Base-by-base conservation (phyloP, 1,140 invertebrate genomes). In the Cataglyphis hispanica region DNA sequence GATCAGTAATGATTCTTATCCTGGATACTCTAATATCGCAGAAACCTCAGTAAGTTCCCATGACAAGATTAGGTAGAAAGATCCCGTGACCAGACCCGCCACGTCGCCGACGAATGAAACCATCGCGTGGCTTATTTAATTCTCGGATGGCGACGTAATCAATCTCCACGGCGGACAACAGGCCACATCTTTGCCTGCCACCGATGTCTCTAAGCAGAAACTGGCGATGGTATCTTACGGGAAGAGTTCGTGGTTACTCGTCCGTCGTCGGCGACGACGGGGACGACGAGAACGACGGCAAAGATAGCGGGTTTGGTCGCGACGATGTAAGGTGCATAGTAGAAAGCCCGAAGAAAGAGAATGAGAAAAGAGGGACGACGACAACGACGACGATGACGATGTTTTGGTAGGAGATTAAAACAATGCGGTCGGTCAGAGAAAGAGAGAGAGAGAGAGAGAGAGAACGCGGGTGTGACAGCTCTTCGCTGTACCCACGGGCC, bases 401-500 rank as follows among this genome's bases (percentile, higher is more conserved):
- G 22, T 81, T 84, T 80, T 64, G 64, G 70, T 87, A 83, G 90
- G 64, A 93, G 91, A 94, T 93, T 93, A 89, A 93, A 93, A 93
- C 92, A 93, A 93, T 93, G 88, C 87, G 77, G 75, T 50, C 50
- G 84, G 70, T 83, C 75, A 91, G 46, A 50, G 16, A 19, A 6
- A 50, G 46, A 50, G 16, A 50, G 46, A 50, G 46, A 50, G 16
- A 50, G 16, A 50, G 46, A 50, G 13, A 19, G 16, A 50, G 87
- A 93, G 92, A 93, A 93, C 90, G 89, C 90, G 91, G 89, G 88
- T 91, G 92, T 91, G 87, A 92, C 92, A 92, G 90, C 86, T 89
- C 91, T 88, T 8, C 64, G 85, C 27, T 53, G 86, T 81, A 90
- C 83, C 78, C 88, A 72, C 69, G 67, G 86, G 81, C 88, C 78